A percentile compares a stretch with the other conserved stretches of the same genome.
phyloP scores from a whole-genome alignment of 1,140 invertebrate species.

The Lepidurus couesii region DNA sequence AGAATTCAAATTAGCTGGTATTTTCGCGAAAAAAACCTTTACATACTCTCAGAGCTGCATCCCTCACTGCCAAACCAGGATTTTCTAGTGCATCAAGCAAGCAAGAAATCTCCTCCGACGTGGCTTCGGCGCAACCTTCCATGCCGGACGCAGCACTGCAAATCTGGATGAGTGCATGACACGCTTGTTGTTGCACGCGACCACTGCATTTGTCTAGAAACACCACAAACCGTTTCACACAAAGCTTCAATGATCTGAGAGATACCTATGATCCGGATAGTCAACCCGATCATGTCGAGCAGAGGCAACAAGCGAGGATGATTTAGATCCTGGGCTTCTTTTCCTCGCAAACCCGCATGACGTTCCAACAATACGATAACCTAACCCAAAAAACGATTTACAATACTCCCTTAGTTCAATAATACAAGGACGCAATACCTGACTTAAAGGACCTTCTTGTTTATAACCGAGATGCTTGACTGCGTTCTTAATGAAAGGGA shows the following conservation, averaged over 20 bases:
- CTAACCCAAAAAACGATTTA: background rate
- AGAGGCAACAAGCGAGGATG: constrained; percentile 73
- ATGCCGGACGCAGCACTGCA: constrained; percentile 61
- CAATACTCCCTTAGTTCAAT: background rate
- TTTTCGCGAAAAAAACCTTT: constrained; percentile 28
- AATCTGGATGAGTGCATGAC: constrained; percentile 68
- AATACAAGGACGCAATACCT: background rate
- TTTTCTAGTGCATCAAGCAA: constrained; percentile 71
- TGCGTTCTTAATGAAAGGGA: constrained; percentile 68
- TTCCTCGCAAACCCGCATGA: constrained; percentile 31
- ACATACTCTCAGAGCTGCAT: constrained; percentile 63
- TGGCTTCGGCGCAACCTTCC: constrained; percentile 55
- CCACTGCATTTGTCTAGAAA: constrained; percentile 54
- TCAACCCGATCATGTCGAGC: constrained; percentile 68
- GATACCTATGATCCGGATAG: constrained; percentile 71
- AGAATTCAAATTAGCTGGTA: constrained; percentile 30
- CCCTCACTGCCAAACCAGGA: constrained; percentile 62
- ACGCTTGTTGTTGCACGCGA: constrained; percentile 67
- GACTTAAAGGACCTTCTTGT: constrained; percentile 36
- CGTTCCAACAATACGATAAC: constrained; percentile 37
- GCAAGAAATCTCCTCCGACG: constrained; percentile 64
- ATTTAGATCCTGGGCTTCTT: constrained; percentile 43
- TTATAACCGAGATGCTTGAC: constrained; percentile 40
- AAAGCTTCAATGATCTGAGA: background rate
- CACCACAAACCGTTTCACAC: background rate